Conservation (phyloP, 2,797 vertebrate species). For the Tachyglossus aculeatus region DNA sequence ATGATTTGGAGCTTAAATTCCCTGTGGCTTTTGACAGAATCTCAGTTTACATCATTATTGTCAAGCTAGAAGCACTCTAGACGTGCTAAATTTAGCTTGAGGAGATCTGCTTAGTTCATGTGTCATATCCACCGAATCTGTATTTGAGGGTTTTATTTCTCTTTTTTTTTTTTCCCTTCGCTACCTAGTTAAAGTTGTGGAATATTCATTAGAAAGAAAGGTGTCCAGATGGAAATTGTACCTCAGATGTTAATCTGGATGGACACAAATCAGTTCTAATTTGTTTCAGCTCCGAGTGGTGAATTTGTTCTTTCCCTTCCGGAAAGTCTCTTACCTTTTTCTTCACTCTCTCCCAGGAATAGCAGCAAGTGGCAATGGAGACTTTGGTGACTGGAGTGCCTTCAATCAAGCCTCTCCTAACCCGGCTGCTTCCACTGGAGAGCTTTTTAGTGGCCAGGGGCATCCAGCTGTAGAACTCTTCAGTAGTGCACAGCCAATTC, state of each 20-base stretch:
- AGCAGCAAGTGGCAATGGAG: constrained; percentile 83
- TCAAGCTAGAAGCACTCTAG: constrained; percentile 21
- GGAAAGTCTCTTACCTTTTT: constrained; percentile 38
- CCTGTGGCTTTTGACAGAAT: neutral
- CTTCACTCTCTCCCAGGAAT: constrained; percentile 63
- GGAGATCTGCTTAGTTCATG: constrained; percentile 44
- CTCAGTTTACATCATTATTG: neutral
- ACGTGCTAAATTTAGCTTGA: constrained; percentile 10
- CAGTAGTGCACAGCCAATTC: constrained; percentile 67
- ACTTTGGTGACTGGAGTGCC: constrained; percentile 96
- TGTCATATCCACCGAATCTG: constrained; percentile 55
- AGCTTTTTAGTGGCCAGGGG: constrained; percentile 65
- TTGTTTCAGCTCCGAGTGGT: constrained; percentile 80
- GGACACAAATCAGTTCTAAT: constrained; percentile 87
- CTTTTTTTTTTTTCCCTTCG: constrained; percentile 58
- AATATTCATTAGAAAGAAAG: constrained; percentile 79
- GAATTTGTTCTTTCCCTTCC: constrained; percentile 52
- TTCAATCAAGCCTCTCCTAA: constrained; percentile 83
- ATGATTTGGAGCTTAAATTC: neutral
- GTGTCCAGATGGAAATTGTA: constrained; percentile 88
- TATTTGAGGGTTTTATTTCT: constrained; percentile 40
- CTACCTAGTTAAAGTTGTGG: constrained; percentile 67
- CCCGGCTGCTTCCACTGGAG: constrained; percentile 71
- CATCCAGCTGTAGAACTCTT: constrained; percentile 82
- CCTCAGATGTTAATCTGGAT: constrained; percentile 90